A percentile compares a stretch with the other conserved stretches of the same genome.
phyloP scores from a whole-genome alignment of 1,140 invertebrate genomes.

The Cardiocondyla obscurior region DNA sequence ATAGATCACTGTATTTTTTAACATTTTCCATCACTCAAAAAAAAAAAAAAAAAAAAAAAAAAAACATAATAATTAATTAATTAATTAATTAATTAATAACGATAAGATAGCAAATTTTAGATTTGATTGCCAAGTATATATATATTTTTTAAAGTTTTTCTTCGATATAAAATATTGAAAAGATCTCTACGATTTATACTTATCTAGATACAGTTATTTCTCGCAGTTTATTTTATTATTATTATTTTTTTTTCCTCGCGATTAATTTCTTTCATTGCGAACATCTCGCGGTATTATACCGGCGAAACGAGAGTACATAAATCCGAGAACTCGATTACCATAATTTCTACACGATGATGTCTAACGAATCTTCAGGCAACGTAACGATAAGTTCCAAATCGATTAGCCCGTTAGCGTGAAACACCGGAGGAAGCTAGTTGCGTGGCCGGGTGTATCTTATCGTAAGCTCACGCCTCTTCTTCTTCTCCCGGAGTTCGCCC shows the following conservation, averaged over 20 bases:
- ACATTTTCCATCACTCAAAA: background rate
- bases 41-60: background rate
- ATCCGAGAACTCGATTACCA: background rate
- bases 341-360: background rate
- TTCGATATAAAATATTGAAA: background rate
- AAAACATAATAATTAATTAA: no score
- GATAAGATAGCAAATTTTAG: background rate
- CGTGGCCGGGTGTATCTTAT: slow-evolving; percentile 66
- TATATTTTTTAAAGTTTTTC: background rate
- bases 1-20: background rate
- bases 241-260: background rate
- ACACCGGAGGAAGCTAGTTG: slow-evolving; percentile 47
- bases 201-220: background rate
- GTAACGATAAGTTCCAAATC: slow-evolving; percentile 72
- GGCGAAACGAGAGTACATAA: background rate
- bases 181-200: background rate
- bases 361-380: slow-evolving; percentile 26
- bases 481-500: slow-evolving; percentile 64
- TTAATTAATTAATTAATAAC: no score
- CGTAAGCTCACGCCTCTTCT: slow-evolving; percentile 70
- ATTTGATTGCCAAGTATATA: background rate
- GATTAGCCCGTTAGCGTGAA: slow-evolving; percentile 67
- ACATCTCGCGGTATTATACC: background rate
- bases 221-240: no score
- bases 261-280: background rate